phyloP scores from a whole-genome alignment of 2,888 invertebrate genomes.

The Apomyelois bistriatella region DNA sequence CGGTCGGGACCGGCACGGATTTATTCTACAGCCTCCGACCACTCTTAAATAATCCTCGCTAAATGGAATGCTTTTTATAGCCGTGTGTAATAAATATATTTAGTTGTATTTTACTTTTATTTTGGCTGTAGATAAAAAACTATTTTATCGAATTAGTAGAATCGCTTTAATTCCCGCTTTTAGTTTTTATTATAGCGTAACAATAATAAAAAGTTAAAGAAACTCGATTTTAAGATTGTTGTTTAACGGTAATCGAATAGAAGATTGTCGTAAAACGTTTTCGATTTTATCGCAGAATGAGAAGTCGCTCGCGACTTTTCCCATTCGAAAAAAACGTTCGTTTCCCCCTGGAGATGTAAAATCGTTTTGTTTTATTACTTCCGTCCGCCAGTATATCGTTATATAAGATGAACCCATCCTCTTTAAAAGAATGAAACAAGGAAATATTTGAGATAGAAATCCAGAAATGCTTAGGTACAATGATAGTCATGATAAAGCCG shows the following conservation, averaged over 20 bases:
- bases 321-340: constrained; percentile 76
- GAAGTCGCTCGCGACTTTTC: constrained; percentile 76
- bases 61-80: constrained; percentile 18
- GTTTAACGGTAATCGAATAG: constrained; percentile 76
- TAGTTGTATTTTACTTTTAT: too few relatives aligned
- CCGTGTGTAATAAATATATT: too few relatives aligned
- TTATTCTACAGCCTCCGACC: constrained; percentile 27
- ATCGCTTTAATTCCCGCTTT: not conserved
- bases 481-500: too few relatives aligned
- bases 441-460: too few relatives aligned
- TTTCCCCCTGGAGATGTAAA: constrained; percentile 77
- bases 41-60: constrained; percentile 24
- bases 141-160: too few relatives aligned
- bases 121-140: too few relatives aligned
- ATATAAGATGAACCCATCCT: constrained; percentile 60
- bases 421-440: constrained; percentile 18
- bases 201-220: constrained; percentile 35
- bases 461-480: too few relatives aligned
- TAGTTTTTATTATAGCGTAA: not conserved
- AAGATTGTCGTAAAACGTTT: constrained; percentile 78
- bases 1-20: constrained; percentile 27
- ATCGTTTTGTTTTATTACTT: constrained; percentile 80
- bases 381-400: constrained; percentile 75
- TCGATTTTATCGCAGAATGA: constrained; percentile 77
- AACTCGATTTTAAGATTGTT: constrained; percentile 66